Conservation (phyloP, 2,888 invertebrate species). For the Drosophila glabriapex region DNA sequence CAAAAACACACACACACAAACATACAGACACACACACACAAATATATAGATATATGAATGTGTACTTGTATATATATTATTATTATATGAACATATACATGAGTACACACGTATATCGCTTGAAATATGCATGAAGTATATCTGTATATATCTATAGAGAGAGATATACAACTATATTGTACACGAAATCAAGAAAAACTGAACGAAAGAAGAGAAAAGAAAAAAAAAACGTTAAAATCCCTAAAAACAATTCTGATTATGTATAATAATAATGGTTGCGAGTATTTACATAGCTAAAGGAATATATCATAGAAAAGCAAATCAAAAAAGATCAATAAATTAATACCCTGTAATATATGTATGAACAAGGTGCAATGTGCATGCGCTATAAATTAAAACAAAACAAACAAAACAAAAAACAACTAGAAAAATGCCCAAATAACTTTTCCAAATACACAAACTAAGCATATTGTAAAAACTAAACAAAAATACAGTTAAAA, state of each 20-base stretch:
- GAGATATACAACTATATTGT: constrained; percentile 15
- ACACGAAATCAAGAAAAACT: constrained; percentile 1
- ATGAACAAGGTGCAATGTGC: constrained; percentile 40
- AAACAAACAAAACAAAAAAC: constrained; percentile 16
- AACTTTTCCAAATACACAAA: constrained; percentile 48
- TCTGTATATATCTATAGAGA: constrained; percentile 18
- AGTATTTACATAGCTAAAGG: constrained; percentile 58
- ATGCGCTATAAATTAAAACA: constrained; percentile 33
- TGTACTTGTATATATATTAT: constrained; percentile 18
- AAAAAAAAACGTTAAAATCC: constrained; percentile 16
- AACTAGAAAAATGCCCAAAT: constrained; percentile 47
- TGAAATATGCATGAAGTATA: constrained; percentile 33
- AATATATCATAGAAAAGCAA: constrained; percentile 30
- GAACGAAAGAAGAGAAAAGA: background rate
- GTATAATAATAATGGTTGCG: constrained; percentile 55
- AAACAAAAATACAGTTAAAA: constrained; percentile 1
- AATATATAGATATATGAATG: constrained; percentile 11
- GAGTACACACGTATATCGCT: constrained; percentile 21
- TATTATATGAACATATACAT: constrained; percentile 15
- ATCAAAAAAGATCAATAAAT: constrained; percentile 18
- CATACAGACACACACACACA: constrained; percentile 3
- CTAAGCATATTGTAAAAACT: constrained; percentile 33
- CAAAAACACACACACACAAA: constrained; percentile 8
- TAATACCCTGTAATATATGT: constrained; percentile 49
- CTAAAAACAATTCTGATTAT: constrained; percentile 37